Evolutionary conservation across 2,113 vertebrate species (phyloP).

Genomic region (Passer domesticus): DNA sequence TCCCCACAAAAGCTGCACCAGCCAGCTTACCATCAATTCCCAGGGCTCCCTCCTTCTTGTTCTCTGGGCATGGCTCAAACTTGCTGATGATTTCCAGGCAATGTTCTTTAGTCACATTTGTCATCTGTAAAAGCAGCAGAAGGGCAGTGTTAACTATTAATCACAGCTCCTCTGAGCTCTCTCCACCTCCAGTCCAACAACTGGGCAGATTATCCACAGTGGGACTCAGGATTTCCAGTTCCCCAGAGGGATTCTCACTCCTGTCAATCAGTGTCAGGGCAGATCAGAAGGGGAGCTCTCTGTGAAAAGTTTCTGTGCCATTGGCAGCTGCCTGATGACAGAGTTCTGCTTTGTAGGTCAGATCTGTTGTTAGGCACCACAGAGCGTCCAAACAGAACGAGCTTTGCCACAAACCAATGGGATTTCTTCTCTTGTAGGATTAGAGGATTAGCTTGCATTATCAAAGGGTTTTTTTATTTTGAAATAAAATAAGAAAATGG

Average conservation of each 20-base stretch:
- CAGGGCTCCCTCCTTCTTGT: slow-evolving; percentile 85
- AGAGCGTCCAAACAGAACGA: slow-evolving; percentile 10
- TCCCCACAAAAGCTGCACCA: not conserved
- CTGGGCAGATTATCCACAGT: not conserved
- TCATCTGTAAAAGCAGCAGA: slow-evolving; percentile 80
- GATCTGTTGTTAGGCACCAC: not conserved
- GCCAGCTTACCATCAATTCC: slow-evolving; percentile 91
- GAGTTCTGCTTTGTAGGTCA: slow-evolving; percentile 51
- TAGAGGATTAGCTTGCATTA: slow-evolving; percentile 46
- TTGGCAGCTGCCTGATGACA: slow-evolving; percentile 14
- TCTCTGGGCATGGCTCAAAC: slow-evolving; percentile 93
- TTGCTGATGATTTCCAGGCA: slow-evolving; percentile 89
- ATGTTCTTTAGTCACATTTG: slow-evolving; percentile 84
- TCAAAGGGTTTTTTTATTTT: slow-evolving; percentile 16
- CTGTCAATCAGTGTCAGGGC: slow-evolving; percentile 67
- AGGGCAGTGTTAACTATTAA: not conserved
- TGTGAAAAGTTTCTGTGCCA: slow-evolving; percentile 10
- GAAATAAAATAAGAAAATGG: slow-evolving; percentile 17
- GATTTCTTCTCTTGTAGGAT: slow-evolving; percentile 32
- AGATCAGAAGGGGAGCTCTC: not conserved
- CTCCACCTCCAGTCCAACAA: not conserved
- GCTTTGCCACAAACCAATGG: slow-evolving; percentile 21
- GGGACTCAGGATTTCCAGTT: slow-evolving; percentile 33
- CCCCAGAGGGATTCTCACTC: slow-evolving; percentile 59
- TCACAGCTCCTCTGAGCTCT: not conserved